Conservation (phyloP, 2,113 vertebrate genomes). For the Rhinoderma darwinii region DNA sequence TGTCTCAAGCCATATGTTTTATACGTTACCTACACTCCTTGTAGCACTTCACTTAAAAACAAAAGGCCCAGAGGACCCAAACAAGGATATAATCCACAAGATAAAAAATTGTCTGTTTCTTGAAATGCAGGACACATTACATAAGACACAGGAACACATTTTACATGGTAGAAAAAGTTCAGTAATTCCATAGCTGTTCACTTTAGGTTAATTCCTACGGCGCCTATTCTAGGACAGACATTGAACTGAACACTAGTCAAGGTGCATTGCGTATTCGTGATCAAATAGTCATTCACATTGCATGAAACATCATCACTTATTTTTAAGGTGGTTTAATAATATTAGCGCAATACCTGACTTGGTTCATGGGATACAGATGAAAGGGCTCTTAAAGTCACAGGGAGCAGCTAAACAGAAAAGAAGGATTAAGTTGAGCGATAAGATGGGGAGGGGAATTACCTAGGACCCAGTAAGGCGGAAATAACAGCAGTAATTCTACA, state of each 20-base stretch:
- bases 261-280: background rate
- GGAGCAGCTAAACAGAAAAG: conserved; percentile 74
- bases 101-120: conserved; percentile 4
- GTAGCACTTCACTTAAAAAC: conserved; percentile 62
- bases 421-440: conserved; percentile 76
- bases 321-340: background rate
- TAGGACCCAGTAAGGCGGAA: conserved; percentile 78
- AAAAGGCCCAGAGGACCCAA: conserved; percentile 45
- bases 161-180: background rate
- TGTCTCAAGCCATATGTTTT: conserved; percentile 53
- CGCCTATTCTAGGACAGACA: background rate
- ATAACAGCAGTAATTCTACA: conserved; percentile 79
- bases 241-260: background rate
- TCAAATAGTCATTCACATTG: background rate
- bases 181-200: background rate
- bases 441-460: conserved; percentile 79
- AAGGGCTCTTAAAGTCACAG: conserved; percentile 37
- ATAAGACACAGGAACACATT: background rate
- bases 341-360: background rate
- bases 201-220: background rate
- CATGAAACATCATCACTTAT: background rate
- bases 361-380: background rate
- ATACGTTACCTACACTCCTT: background rate
- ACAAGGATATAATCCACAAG: conserved; percentile 53
- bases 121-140: background rate